Percentiles rank a stretch among this genome's conserved stretches.
phyloP scores from a whole-genome alignment of 2,113 vertebrate species.

The Gymnobelideus leadbeateri region DNA sequence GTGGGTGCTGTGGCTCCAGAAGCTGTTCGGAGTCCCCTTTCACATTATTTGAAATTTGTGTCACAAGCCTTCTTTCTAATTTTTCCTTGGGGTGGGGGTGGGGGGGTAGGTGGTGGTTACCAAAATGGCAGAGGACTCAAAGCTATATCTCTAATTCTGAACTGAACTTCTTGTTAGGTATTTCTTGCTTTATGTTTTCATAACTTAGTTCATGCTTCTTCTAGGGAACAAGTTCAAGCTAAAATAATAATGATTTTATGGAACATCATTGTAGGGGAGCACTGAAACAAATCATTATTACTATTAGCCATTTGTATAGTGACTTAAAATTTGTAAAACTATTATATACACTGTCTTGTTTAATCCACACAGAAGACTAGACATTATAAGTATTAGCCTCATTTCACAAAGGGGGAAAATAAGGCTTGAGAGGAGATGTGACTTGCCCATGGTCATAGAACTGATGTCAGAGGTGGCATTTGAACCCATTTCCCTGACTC shows the following conservation, averaged over 20 bases:
- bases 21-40: too few relatives aligned
- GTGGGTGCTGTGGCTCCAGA: too few relatives aligned
- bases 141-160: neutral
- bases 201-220: neutral
- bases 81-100: too few relatives aligned
- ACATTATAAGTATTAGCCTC: neutral
- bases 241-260: constrained; percentile 21
- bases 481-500: neutral
- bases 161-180: neutral
- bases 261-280: constrained; percentile 19
- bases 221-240: neutral
- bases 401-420: neutral
- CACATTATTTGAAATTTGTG: too few relatives aligned
- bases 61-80: too few relatives aligned
- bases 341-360: neutral
- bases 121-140: neutral
- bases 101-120: neutral
- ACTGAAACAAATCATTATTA: constrained; percentile 22
- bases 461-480: neutral
- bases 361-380: neutral
- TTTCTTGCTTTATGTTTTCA: constrained; percentile 25
- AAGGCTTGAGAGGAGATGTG: neutral
- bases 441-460: neutral
- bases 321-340: neutral
- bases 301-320: neutral